Evolutionary conservation across 2,888 invertebrate species (phyloP), one percentile per base, ranked within the genome.

Genomic region (Platycnemis pennipes): DNA sequence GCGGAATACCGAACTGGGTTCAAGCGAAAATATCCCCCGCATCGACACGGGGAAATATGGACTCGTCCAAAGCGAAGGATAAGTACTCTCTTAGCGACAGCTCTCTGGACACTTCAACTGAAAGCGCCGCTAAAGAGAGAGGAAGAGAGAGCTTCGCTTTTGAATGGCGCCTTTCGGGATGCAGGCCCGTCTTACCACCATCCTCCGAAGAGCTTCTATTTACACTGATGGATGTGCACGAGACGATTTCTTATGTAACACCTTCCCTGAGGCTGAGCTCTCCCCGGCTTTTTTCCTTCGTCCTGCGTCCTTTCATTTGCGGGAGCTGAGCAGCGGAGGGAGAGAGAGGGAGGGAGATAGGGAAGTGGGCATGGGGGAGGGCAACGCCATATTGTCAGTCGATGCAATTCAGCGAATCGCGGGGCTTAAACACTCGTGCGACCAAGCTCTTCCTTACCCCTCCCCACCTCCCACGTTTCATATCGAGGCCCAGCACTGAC

Each of bases 361-460:
- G n/a, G n/a, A n/a, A n/a, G n/a, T n/a, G n/a, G 69, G 31, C 0
- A 7, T 31, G 69, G 69, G 49, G 49, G 31, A 22, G 69, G 69
- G 31, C 69, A 31, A 13, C 69, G 69, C 69, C 69, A 69, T 69
- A 69, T 69, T 69, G 69, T 69, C 69, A 31, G n/a, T 13, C 69
- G 69, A 69, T 69, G n/a, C 69, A 22, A 69, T 69, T 69, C 69
- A 69, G 69, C 69, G 69, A 69, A 69, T 69, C 69, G 69, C 8
- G 69, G 31, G 8, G 69, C 69, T n/a, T 31, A 69, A 69, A 69
- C 69, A 69, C 69, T 69, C 69, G 69, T 31, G 69, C 13, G 69
- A 69, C 69, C 69, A 8, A 5, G 19, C n/a, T 7, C 31, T n/a
- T 0, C 22, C 69, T 31, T 7, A 31, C 7, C 22, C 69, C 5